These are phyloP conservation scores for Pelochelys cantorii DNA, from an alignment of 2,797 vertebrate genomes.

Conservation along the genomic window DNA sequence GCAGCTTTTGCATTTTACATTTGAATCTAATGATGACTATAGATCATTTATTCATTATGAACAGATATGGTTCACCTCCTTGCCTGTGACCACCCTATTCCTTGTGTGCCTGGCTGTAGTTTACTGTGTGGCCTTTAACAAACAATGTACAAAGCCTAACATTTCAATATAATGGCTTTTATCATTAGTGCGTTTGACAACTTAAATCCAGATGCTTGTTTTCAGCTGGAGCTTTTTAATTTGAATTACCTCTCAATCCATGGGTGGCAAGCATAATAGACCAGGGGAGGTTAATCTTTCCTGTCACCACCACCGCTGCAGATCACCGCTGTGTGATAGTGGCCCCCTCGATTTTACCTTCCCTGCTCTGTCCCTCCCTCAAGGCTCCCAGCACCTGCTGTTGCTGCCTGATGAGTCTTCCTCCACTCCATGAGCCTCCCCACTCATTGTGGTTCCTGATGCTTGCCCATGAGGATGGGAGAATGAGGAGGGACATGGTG, in stretches of 20 bases:
- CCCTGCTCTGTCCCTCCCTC: no score
- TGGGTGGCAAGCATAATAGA: no score
- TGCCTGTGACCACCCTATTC: slow-evolving; percentile 35
- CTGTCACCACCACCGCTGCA: no score
- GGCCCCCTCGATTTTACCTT: no score
- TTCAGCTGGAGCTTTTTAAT: background rate
- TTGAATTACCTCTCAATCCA: background rate
- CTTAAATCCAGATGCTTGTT: background rate
- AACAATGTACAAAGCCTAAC: background rate
- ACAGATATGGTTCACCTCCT: slow-evolving; percentile 39
- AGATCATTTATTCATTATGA: slow-evolving; percentile 39
- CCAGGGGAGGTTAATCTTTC: no score
- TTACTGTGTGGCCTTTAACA: slow-evolving; percentile 7
- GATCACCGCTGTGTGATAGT: no score
- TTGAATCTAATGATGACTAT: slow-evolving; percentile 34
- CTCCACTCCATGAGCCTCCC: no score
- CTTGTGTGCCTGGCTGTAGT: background rate
- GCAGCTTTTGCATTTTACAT: slow-evolving; percentile 39
- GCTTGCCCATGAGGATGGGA: no score
- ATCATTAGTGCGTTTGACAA: background rate
- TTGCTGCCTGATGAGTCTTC: no score
- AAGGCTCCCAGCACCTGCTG: no score
- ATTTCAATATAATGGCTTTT: background rate
- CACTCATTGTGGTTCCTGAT: no score
- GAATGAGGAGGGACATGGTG: no score